Conservation (phyloP, 2,888 invertebrate genomes). For the Noctua janthe region DNA sequence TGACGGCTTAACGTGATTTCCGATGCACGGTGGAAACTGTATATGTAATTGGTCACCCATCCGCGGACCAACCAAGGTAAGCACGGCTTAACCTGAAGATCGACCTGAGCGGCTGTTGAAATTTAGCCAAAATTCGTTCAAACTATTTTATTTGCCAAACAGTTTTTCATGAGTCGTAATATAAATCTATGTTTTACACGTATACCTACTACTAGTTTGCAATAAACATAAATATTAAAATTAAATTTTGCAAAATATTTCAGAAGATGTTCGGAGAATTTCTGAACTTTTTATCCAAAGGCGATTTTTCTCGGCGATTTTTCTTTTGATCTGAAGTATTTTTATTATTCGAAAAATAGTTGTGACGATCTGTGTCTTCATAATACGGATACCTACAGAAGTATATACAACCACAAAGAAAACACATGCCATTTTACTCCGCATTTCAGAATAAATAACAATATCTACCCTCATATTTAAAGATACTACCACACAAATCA, state of each 20-base stretch:
- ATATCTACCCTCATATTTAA: background rate
- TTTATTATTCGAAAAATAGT: background rate
- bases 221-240: background rate
- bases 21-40: too few species aligned
- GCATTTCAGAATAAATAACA: slow-evolving; percentile 17
- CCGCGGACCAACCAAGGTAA: too few species aligned
- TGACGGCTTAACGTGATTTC: too few species aligned
- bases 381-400: background rate
- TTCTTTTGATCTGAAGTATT: background rate
- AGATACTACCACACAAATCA: slow-evolving; percentile 49
- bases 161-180: slow-evolving; percentile 21
- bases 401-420: background rate
- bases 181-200: slow-evolving; percentile 23
- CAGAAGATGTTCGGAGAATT: background rate
- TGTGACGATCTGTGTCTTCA: background rate
- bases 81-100: too few species aligned
- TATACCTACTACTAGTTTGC: background rate
- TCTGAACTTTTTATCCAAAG: background rate
- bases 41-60: too few species aligned
- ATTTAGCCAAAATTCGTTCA: slow-evolving; percentile 1
- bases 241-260: background rate
- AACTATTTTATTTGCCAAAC: slow-evolving; percentile 30
- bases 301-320: background rate
- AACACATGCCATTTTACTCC: background rate
- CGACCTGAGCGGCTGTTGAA: too few species aligned